Conservation (phyloP, 2,797 vertebrate genomes). For the Chrosomus eos region DNA sequence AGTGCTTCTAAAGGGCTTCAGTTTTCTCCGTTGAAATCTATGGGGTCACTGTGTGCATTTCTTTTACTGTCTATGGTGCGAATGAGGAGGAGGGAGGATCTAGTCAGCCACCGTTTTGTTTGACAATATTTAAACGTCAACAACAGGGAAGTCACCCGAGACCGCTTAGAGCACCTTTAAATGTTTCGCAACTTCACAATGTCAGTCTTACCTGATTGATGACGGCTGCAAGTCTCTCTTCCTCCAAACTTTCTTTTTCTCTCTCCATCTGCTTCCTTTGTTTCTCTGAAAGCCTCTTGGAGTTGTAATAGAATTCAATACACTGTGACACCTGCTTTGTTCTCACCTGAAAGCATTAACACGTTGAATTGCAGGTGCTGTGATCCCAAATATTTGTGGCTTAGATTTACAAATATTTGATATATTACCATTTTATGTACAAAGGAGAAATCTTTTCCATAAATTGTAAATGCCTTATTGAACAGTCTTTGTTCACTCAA, state of each 20-base stretch:
- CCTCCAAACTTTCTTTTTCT: constrained; percentile 60
- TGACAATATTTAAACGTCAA: no score
- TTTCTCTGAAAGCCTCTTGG: constrained; percentile 74
- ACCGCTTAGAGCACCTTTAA: no score
- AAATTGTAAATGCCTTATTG: constrained; percentile 65
- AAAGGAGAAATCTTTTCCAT: constrained; percentile 78
- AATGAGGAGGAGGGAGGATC: no score
- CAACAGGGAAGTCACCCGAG: no score
- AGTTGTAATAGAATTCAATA: constrained; percentile 83
- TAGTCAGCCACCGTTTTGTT: no score
- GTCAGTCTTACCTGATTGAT: constrained; percentile 49
- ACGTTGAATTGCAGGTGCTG: not conserved
- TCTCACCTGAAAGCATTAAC: constrained; percentile 70
- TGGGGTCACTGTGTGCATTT: no score
- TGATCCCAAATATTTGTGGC: not conserved
- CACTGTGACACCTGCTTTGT: constrained; percentile 78
- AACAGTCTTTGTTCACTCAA: constrained; percentile 74
- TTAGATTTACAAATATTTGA: not conserved
- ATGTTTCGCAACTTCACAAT: not conserved
- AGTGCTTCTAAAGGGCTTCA: no score
- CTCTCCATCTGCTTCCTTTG: constrained; percentile 70
- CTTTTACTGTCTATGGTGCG: no score
- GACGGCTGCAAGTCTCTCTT: constrained; percentile 56
- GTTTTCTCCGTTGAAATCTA: no score
- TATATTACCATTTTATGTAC: constrained; percentile 76